Conservation (phyloP, 2,113 vertebrate species). For the Tachysurus fulvidraco region DNA sequence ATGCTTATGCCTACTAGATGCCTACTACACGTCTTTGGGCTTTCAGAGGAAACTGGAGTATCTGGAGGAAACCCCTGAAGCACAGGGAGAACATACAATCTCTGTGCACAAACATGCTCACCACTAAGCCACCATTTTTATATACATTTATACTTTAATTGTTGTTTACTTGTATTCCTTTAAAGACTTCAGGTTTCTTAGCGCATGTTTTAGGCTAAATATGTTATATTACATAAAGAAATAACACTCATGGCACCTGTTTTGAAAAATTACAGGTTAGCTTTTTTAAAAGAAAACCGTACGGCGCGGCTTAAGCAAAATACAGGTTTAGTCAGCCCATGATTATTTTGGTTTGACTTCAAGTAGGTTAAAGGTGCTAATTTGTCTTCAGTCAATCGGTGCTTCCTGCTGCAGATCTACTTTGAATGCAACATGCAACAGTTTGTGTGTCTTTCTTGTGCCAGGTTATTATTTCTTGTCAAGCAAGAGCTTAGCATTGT, state of each 20-base stretch:
- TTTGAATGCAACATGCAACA: neutral
- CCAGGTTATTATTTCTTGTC: constrained; percentile 24
- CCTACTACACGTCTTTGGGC: too few species aligned
- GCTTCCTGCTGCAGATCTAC: neutral
- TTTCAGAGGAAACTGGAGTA: too few species aligned
- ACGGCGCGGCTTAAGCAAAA: neutral
- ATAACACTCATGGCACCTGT: neutral
- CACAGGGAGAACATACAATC: too few species aligned
- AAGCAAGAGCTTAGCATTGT: neutral
- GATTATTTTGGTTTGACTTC: constrained; percentile 15
- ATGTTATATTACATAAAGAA: constrained; percentile 1
- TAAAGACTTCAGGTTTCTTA: neutral
- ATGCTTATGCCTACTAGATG: too few species aligned
- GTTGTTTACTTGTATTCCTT: neutral
- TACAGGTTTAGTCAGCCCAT: neutral
- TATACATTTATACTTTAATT: neutral
- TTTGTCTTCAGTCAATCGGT: neutral
- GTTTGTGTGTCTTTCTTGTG: neutral
- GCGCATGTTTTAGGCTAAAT: neutral
- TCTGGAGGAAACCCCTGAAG: too few species aligned
- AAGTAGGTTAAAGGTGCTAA: neutral
- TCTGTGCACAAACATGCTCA: too few species aligned
- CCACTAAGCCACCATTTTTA: neutral
- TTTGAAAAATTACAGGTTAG: constrained; percentile 25
- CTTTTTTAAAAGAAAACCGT: neutral